A percentile compares a stretch with the other conserved stretches of the same genome.
These are phyloP conservation scores for Antechinus stuartii DNA, from an alignment of 2,113 vertebrate species.

Conservation along the genomic window DNA sequence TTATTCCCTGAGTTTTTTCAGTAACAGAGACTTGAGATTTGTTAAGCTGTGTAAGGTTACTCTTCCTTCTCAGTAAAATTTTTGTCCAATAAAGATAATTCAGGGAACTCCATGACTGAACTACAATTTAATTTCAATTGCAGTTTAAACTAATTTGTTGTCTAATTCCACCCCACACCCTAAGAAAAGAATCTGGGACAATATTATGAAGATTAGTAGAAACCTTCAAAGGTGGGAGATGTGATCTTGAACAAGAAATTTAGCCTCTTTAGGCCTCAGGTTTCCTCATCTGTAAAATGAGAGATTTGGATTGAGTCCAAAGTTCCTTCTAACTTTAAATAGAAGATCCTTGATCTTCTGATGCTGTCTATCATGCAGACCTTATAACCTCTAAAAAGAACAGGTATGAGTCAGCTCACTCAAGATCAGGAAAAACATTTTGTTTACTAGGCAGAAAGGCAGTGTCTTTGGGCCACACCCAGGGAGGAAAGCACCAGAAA, in stretches of 20 bases:
- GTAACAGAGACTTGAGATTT: not conserved
- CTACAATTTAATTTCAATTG: not conserved
- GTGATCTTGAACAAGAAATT: not conserved
- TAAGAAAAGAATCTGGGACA: not conserved
- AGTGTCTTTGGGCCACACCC: not conserved
- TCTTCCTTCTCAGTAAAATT: not conserved
- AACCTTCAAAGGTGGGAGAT: not conserved
- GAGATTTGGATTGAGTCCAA: not conserved
- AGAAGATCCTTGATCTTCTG: not conserved
- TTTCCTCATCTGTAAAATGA: not conserved
- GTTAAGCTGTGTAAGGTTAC: not conserved
- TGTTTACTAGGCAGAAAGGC: slow-evolving; percentile 22
- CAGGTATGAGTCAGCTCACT: not conserved
- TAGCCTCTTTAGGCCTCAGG: not conserved
- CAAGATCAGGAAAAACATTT: slow-evolving; percentile 4
- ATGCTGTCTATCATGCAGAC: not conserved
- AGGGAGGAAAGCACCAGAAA: not conserved
- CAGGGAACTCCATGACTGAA: not conserved
- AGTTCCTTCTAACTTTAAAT: not conserved
- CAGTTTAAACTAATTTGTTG: not conserved
- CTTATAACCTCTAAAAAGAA: not conserved
- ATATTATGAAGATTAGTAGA: not conserved
- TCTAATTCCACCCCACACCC: not conserved
- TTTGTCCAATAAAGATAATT: not conserved
- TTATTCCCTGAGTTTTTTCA: not conserved